These are phyloP conservation scores for Hozukius guyotensis DNA, from an alignment of 2,797 vertebrate species.

Conservation along the genomic window DNA sequence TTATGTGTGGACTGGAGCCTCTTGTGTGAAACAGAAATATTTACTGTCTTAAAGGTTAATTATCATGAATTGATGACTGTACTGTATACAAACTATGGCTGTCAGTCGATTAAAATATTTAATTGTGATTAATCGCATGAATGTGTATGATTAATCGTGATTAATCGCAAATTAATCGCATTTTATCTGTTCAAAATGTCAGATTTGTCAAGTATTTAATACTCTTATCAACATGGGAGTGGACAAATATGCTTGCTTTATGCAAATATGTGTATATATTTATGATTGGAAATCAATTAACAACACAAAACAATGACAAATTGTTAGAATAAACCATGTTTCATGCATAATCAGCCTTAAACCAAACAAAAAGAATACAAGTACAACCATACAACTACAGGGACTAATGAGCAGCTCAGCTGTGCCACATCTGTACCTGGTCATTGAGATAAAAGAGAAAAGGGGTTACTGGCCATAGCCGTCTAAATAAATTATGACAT, in stretches of 20 bases:
- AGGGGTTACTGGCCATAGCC: background rate
- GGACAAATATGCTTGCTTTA: too few species aligned
- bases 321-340: background rate
- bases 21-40: background rate
- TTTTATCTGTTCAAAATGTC: too few species aligned
- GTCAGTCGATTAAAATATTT: too few species aligned
- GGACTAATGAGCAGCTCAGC: background rate
- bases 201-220: too few species aligned
- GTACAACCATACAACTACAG: background rate
- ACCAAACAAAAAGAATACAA: background rate
- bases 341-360: background rate
- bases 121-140: too few species aligned
- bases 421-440: background rate
- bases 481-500: background rate
- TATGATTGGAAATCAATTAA: too few species aligned
- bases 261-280: too few species aligned
- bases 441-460: background rate
- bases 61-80: background rate
- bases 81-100: too few species aligned
- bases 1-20: background rate
- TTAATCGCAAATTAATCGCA: too few species aligned
- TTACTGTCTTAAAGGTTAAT: background rate
- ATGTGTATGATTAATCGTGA: too few species aligned
- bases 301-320: too few species aligned
- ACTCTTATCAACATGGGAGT: too few species aligned